Conservation (phyloP, 2,113 vertebrate species). For the Odobenus rosmarus region DNA sequence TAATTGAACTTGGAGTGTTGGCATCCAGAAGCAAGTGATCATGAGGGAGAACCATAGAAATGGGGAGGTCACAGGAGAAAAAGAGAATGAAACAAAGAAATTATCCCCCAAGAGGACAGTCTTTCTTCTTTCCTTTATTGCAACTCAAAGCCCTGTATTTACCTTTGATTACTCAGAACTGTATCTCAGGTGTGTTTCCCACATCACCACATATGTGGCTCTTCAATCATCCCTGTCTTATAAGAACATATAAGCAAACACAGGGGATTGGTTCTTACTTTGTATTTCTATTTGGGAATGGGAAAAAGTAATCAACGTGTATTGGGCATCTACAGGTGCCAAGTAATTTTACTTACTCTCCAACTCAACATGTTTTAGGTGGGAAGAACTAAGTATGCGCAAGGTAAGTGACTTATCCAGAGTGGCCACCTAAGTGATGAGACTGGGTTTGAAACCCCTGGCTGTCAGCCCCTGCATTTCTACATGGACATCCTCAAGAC, state of each 20-base stretch:
- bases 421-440: too few species aligned
- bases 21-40: not conserved
- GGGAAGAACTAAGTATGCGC: not conserved
- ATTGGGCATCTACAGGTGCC: not conserved
- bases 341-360: not conserved
- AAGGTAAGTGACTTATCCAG: not conserved
- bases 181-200: not conserved
- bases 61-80: not conserved
- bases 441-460: not conserved
- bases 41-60: not conserved
- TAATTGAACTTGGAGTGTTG: accelerated
- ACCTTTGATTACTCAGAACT: not conserved
- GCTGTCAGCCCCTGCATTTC: not conserved
- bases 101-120: not conserved
- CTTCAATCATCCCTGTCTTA: not conserved
- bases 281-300: not conserved
- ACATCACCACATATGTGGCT: not conserved
- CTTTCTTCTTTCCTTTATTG: not conserved
- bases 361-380: not conserved
- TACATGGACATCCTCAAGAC: not conserved
- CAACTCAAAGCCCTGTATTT: not conserved
- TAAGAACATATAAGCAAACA: not conserved
- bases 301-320: not conserved
- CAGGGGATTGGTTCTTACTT: not conserved
- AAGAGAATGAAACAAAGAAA: not conserved